Percentiles rank a stretch among this genome's conserved stretches.
These are phyloP conservation scores for Setipinna tenuifilis DNA, from an alignment of 2,797 vertebrate genomes.

Conservation along the genomic window DNA sequence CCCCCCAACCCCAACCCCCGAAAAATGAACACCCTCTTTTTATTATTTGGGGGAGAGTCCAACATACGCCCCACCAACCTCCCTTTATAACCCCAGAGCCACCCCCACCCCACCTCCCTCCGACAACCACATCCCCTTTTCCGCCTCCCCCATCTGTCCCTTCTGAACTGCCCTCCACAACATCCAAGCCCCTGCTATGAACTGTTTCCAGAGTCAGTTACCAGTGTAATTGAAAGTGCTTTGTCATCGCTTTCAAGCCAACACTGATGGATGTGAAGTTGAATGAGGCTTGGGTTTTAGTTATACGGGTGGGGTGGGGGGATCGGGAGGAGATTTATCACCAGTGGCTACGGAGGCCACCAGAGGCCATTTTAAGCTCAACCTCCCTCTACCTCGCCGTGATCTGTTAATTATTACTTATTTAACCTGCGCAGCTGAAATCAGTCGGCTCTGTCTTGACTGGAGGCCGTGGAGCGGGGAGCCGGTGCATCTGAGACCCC, in stretches of 20 bases:
- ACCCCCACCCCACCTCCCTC: not conserved
- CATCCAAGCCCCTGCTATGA: constrained; percentile 75
- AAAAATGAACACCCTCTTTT: constrained; percentile 68
- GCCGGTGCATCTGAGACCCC: not conserved
- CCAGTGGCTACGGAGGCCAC: constrained; percentile 79
- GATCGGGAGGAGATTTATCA: constrained; percentile 86
- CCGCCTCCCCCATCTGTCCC: constrained; percentile 66
- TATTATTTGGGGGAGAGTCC: constrained; percentile 72
- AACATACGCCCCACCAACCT: constrained; percentile 74
- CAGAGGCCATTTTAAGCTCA: constrained; percentile 81
- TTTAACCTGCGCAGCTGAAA: constrained; percentile 73
- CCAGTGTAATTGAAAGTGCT: constrained; percentile 86
- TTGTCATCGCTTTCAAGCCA: constrained; percentile 90
- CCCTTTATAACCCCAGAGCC: constrained; percentile 26
- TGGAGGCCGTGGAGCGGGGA: constrained; percentile 26
- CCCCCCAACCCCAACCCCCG: constrained; percentile 42
- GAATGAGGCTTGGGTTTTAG: constrained; percentile 93
- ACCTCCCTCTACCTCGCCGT: constrained; percentile 64
- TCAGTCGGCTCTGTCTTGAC: constrained; percentile 63
- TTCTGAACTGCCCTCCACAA: constrained; percentile 52
- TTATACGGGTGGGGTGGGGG: constrained; percentile 77
- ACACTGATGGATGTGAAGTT: constrained; percentile 91
- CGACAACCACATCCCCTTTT: not conserved
- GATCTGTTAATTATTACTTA: constrained; percentile 80
- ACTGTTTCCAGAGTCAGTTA: constrained; percentile 85